Evolutionary conservation across 2,888 invertebrate genomes (phyloP), one percentile per base, ranked within the genome.

Genomic region (Drepanosiphum platanoidis): DNA sequence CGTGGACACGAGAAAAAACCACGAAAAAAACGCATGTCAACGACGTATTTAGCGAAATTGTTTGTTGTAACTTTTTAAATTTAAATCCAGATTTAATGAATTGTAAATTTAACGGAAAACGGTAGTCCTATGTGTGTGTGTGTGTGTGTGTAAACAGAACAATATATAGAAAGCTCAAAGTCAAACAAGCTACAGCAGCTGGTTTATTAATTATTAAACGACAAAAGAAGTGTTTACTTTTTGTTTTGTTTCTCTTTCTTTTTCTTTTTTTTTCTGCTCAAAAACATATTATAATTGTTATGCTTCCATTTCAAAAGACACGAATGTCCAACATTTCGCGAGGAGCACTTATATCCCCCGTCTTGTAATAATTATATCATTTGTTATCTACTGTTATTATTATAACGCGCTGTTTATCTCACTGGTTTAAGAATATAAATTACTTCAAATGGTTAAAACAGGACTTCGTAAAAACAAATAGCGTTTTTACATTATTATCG

Each of bases 251-350:
- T n/a, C n/a, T n/a, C n/a, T n/a, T n/a, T n/a, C n/a, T n/a, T n/a
- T n/a, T n/a, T n/a, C n/a, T n/a, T n/a, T n/a, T n/a, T n/a, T n/a
- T n/a, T n/a, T n/a, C n/a, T 34, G 8, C 70, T 9, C n/a, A n/a
- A 71, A n/a, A 71, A 71, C 39, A 39, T n/a, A n/a, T 71, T 42
- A 39, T n/a, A 39, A 71, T 13, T 71, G 39, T 71, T 39, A 39
- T 5, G 39, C 15, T 27, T 71, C 27, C 39, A 39, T 71, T 39
- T 71, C 15, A 7, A 71, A n/a, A 71, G 39, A 71, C 39, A 71
- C 39, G 0, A 39, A 27, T 71, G 71, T 15, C 39, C 71, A 39
- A 39, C 71, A 71, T 71, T 71, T n/a, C 34, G 27, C 27, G 3
- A 15, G n/a, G 15, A 27, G 22, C 13, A 13, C 9, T 42, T 42